A percentile compares a stretch with the other conserved stretches of the same genome.
Conservation (phyloP, 2,113 vertebrate species). For the Xiphias gladius region DNA sequence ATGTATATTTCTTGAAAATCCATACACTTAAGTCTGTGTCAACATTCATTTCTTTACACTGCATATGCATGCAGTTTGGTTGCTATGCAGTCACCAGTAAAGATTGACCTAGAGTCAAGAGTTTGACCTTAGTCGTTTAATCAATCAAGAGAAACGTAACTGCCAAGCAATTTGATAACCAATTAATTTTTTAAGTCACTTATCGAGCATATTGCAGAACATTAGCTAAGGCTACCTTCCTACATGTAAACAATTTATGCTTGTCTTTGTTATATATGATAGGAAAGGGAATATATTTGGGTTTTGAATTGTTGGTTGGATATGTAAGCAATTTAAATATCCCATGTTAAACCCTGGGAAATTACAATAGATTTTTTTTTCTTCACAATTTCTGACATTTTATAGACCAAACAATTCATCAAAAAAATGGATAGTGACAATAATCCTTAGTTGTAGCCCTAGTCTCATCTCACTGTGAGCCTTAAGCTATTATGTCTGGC, state of each 20-base stretch:
- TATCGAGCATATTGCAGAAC: no score
- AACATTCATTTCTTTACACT: neutral
- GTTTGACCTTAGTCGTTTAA: neutral
- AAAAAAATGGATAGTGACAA: no score
- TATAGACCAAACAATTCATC: neutral
- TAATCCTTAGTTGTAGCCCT: no score
- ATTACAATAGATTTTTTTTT: no score
- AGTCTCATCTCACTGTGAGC: no score
- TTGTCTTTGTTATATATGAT: no score
- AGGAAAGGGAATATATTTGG: neutral
- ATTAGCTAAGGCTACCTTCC: no score
- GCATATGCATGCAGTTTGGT: neutral
- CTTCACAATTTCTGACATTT: neutral
- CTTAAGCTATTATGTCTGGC: neutral
- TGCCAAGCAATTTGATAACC: no score
- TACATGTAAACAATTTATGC: no score
- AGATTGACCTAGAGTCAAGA: neutral
- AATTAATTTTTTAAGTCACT: no score
- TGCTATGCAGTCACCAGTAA: neutral
- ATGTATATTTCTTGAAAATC: neutral
- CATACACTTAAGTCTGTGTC: neutral
- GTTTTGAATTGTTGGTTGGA: neutral
- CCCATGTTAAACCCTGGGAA: neutral
- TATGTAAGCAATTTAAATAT: neutral
- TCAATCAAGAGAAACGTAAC: neutral